These are phyloP conservation scores for Andrena trimmerana DNA, from an alignment of 2,888 invertebrate species.

Conservation along the genomic window DNA sequence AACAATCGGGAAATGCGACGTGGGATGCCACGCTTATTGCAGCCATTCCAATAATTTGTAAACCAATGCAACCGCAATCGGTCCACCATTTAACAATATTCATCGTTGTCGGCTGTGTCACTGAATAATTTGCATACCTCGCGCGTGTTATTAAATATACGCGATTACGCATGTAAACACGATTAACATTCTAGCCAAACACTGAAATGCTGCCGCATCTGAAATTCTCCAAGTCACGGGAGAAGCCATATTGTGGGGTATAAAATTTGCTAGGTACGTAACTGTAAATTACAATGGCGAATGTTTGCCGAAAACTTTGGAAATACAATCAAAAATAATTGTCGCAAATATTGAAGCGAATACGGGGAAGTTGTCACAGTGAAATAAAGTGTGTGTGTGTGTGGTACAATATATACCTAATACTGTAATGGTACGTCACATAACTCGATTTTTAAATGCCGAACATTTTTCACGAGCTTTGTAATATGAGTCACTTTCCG, in stretches of 20 bases:
- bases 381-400: neutral
- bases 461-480: too few species aligned
- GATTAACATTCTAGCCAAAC: conserved; percentile 26
- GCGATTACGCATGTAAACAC: conserved; percentile 6
- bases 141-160: conserved; percentile 21
- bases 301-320: neutral
- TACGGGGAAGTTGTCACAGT: neutral
- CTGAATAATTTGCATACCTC: conserved; percentile 43
- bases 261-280: neutral
- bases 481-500: too few species aligned
- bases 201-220: neutral
- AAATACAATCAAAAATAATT: neutral
- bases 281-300: neutral
- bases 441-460: too few species aligned
- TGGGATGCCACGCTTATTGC: conserved; percentile 24
- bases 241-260: neutral
- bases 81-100: conserved; percentile 51
- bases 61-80: conserved; percentile 48
- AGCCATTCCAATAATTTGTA: conserved; percentile 42
- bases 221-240: conserved; percentile 10
- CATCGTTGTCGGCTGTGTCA: conserved; percentile 39
- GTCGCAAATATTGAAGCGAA: neutral
- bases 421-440: too few species aligned
- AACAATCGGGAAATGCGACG: conserved; percentile 6
- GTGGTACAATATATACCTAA: too few species aligned